phyloP scores from a whole-genome alignment of 2,888 invertebrate species.

The Poecilobothrus nobilitatus region DNA sequence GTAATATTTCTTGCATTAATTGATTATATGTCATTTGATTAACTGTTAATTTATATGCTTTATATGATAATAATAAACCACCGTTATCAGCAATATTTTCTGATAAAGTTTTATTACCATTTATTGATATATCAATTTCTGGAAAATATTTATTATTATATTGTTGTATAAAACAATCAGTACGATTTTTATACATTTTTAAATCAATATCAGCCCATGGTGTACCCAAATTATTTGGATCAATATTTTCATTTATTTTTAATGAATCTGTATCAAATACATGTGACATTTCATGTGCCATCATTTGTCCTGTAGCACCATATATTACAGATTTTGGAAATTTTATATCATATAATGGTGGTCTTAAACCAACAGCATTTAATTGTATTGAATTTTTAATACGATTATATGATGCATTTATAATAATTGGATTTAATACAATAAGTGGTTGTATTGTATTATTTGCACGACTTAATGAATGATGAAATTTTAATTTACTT shows the following conservation, averaged over 20 bases:
- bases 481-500: background rate
- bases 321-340: slow-evolving; percentile 11
- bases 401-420: slow-evolving; percentile 14
- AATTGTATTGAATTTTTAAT: slow-evolving; percentile 12
- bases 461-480: background rate
- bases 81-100: slow-evolving; percentile 10
- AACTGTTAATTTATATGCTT: background rate
- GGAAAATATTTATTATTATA: slow-evolving; percentile 6
- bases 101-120: slow-evolving; percentile 5
- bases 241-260: background rate
- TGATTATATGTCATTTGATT: no score
- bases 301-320: slow-evolving; percentile 15
- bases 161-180: background rate
- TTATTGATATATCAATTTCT: slow-evolving; percentile 7
- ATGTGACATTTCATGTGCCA: slow-evolving; percentile 17
- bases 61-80: background rate
- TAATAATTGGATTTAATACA: slow-evolving; percentile 12
- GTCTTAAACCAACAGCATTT: slow-evolving; percentile 7
- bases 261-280: slow-evolving; percentile 14
- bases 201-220: background rate
- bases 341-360: slow-evolving; percentile 12
- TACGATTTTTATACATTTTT: background rate
- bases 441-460: background rate
- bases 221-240: background rate
- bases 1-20: background rate